Evolutionary conservation across 1,140 invertebrate genomes (phyloP).

Genomic region (Planococcus citri): DNA sequence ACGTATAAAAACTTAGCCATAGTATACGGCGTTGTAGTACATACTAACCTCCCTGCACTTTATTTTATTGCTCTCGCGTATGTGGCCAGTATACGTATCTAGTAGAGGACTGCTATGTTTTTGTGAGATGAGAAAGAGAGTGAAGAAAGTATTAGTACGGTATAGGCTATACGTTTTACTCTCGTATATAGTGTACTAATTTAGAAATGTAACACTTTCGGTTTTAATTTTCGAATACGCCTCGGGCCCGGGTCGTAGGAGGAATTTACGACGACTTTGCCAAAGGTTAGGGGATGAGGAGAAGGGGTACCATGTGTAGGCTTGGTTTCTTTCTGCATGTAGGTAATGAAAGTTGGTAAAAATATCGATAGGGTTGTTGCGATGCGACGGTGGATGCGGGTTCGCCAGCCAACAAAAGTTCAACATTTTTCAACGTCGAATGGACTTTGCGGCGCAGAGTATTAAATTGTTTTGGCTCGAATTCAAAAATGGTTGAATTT

Average conservation of each 20-base stretch:
- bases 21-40: too few species aligned
- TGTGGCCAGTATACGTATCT: too few species aligned
- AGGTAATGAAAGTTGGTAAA: not conserved
- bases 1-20: too few species aligned
- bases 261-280: not conserved
- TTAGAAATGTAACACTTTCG: not conserved
- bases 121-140: too few species aligned
- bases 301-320: too few species aligned
- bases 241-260: not conserved
- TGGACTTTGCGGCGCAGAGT: not conserved
- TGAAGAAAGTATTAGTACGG: too few species aligned
- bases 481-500: not conserved
- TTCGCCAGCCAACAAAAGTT: conserved; percentile 6
- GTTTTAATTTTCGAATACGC: not conserved
- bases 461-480: conserved; percentile 2
- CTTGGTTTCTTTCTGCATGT: not conserved
- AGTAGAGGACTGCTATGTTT: too few species aligned
- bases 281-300: too few species aligned
- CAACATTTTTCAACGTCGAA: conserved; percentile 9
- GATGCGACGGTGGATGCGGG: not conserved
- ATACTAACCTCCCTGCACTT: too few species aligned
- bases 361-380: not conserved
- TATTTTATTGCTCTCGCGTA: too few species aligned
- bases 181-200: too few species aligned
- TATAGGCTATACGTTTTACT: too few species aligned